A percentile compares a stretch with the other conserved stretches of the same genome.
phyloP scores from a whole-genome alignment of 2,797 vertebrate species.

The Bryconaethiops microstoma region DNA sequence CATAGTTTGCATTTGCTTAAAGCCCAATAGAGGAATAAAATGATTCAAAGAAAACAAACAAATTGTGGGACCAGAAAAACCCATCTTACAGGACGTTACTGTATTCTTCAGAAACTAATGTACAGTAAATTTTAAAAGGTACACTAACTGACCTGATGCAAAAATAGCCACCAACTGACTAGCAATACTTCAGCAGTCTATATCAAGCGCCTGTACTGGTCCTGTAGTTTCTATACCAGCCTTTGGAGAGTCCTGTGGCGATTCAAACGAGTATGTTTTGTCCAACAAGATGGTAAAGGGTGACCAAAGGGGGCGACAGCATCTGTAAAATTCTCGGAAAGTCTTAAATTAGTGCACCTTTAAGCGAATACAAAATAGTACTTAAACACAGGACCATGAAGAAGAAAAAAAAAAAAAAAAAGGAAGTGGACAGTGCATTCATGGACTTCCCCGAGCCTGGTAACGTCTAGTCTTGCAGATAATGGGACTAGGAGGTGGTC shows the following conservation, averaged over 20 bases:
- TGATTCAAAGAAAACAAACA: neutral
- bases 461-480: constrained; percentile 9
- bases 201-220: neutral
- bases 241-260: neutral
- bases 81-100: neutral
- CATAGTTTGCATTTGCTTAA: neutral
- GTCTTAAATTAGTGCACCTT: constrained; percentile 40
- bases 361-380: constrained; percentile 26
- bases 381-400: constrained; percentile 9
- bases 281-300: neutral
- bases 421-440: constrained; percentile 17
- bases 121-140: constrained; percentile 20
- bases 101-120: neutral
- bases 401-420: too few species aligned
- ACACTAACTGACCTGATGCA: neutral
- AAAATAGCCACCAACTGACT: neutral
- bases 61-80: neutral
- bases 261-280: too few species aligned
- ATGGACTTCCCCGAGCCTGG: neutral
- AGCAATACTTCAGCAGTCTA: neutral
- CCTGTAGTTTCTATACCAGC: neutral
- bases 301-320: neutral
- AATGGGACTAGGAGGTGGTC: constrained; percentile 21
- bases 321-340: neutral
- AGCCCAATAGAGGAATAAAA: neutral